Conservation (phyloP, 2,797 vertebrate genomes). For the Sciaenops ocellatus region DNA sequence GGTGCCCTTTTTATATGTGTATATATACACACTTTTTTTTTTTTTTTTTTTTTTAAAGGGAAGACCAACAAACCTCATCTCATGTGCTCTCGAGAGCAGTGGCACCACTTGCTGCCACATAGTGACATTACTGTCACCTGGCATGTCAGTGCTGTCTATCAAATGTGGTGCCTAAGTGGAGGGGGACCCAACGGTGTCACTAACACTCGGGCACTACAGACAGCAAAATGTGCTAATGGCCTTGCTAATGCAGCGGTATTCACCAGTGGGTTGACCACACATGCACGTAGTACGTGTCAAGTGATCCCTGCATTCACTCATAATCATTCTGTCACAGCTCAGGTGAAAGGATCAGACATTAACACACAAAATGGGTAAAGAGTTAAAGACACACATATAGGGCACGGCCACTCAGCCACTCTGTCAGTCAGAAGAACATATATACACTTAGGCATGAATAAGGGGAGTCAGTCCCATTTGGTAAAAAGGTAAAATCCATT, state of each 20-base stretch:
- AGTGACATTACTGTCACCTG: constrained; percentile 82
- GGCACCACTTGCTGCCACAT: constrained; percentile 49
- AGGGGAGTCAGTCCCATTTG: constrained; percentile 20
- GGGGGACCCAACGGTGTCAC: constrained; percentile 82
- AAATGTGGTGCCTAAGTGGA: constrained; percentile 80
- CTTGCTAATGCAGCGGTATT: constrained; percentile 84
- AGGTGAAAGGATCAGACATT: constrained; percentile 77
- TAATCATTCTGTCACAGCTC: constrained; percentile 66
- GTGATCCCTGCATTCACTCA: constrained; percentile 49
- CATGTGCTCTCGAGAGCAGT: constrained; percentile 29
- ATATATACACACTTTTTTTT: no score
- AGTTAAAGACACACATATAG: constrained; percentile 45
- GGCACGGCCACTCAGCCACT: constrained; percentile 35
- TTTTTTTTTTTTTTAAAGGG: constrained; percentile 1
- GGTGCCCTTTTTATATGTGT: no score
- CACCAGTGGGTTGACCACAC: constrained; percentile 79
- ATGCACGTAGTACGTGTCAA: constrained; percentile 34
- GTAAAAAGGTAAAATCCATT: constrained; percentile 7
- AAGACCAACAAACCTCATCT: constrained; percentile 48
- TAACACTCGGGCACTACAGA: constrained; percentile 81
- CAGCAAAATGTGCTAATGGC: constrained; percentile 84
- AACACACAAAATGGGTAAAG: constrained; percentile 53
- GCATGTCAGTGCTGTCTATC: constrained; percentile 81
- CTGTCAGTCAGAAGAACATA: constrained; percentile 51
- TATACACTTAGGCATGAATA: constrained; percentile 17